Evolutionary conservation across 2,888 invertebrate species (phyloP).

Genomic region (Cantharis flavilabris): DNA sequence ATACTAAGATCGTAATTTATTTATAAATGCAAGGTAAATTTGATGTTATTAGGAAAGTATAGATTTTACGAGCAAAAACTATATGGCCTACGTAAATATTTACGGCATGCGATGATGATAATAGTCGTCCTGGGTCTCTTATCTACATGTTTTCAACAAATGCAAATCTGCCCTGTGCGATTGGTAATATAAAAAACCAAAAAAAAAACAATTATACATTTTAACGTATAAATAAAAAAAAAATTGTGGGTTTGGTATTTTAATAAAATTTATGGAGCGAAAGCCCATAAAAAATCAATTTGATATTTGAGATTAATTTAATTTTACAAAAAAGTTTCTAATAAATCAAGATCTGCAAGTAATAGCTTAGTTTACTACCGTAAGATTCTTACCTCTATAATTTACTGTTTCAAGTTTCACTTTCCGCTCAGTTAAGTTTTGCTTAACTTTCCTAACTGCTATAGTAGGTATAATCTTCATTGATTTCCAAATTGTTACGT

Average conservation of each 20-base stretch:
- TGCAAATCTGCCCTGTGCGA: neutral
- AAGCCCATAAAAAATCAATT: neutral
- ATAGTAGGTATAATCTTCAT: constrained; percentile 1
- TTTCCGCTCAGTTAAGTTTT: constrained; percentile 12
- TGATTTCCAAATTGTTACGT: constrained; percentile 11
- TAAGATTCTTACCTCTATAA: constrained; percentile 1
- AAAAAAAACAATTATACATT: neutral
- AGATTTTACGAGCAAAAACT: neutral
- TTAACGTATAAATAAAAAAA: neutral
- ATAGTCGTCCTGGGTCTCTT: neutral
- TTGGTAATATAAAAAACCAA: too few species aligned
- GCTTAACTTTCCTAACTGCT: constrained; percentile 12
- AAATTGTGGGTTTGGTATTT: neutral
- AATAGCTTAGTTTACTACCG: neutral
- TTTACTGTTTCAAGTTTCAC: constrained; percentile 6
- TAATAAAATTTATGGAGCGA: neutral
- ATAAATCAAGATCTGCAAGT: neutral
- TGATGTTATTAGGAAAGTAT: neutral
- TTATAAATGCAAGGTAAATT: neutral
- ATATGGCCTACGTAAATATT: neutral
- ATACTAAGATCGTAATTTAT: neutral
- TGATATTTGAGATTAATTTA: neutral
- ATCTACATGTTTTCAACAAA: neutral
- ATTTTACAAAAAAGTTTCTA: neutral
- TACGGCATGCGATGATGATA: neutral